Base-by-base conservation (phyloP, 2,113 vertebrate genomes). In the Pangasianodon gigas region DNA sequence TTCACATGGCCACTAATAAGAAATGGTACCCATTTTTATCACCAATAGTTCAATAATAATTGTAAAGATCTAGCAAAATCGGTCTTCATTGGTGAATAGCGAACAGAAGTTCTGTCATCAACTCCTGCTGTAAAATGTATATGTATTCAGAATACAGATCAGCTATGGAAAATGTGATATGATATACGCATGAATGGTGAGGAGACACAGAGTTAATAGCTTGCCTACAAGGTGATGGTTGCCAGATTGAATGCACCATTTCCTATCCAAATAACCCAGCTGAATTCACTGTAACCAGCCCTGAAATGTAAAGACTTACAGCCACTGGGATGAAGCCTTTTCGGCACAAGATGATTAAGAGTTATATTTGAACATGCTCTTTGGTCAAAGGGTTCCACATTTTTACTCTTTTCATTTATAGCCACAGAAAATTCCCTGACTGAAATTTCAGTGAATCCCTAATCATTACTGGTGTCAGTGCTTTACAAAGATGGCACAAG, bases 401-500 rank as follows among this genome's bases (percentile, higher is more conserved):
- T 46, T 11, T 0, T n/a, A 32, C 18, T 4, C 11, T 56, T 60
- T 84, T 84, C 18, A 84, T 84, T 37, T 83, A 10, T 32, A 54
- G 29, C 10, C 37, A 44, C 60, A 44, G 10, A 26, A 1, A 3
- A 2, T 41, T 41, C 54, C 26, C 32, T 26, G 37, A 60, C 54
- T 11, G 32, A 84, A 60, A 60, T 60, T 24, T 60, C 37, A 41
- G 37, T 21, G 21, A n/a, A 4, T 58, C 32, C 32, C n/a, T 58
- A 52, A 79, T 18, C 48, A 84, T 87, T 82, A 88, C 21, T 91
- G 62, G 71, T 44, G 29, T 46, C 52, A 48, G 29, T 48, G 44
- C 67, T 88, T 32, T 89, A 81, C 51, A 90, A 54, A 86, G 74
- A 19, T 71, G 77, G 37, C 69, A 82, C 87, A 37, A 67, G 32